Evolutionary conservation across 2,797 vertebrate genomes (phyloP).

Genomic region (Sebastes flavidus): DNA sequence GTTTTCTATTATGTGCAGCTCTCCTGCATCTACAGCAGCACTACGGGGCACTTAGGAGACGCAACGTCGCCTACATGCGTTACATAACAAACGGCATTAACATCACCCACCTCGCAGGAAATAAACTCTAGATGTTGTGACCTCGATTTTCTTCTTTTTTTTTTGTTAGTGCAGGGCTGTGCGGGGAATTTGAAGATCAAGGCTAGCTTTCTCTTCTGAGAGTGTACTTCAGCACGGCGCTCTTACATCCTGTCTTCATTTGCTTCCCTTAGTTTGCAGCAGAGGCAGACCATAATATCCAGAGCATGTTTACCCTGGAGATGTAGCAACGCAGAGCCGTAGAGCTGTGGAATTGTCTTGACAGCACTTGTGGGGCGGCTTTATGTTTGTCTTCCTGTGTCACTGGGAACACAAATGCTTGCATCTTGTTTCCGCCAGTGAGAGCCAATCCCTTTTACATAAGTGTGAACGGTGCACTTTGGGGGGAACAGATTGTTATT

Average conservation of each 20-base stretch:
- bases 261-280: slow-evolving; percentile 14
- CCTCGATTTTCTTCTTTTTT: slow-evolving; percentile 4
- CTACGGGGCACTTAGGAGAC: slow-evolving; percentile 3
- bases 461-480: slow-evolving; percentile 4
- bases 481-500: neutral
- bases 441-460: neutral
- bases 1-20: neutral
- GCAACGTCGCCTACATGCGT: slow-evolving; percentile 27
- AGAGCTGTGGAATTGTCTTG: slow-evolving; percentile 25
- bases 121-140: slow-evolving; percentile 13
- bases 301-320: slow-evolving; percentile 20
- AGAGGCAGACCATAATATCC: slow-evolving; percentile 1
- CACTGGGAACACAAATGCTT: neutral
- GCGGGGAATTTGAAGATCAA: slow-evolving; percentile 25
- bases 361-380: slow-evolving; percentile 22
- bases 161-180: neutral
- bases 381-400: slow-evolving; percentile 28
- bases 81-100: slow-evolving; percentile 40
- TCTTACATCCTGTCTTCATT: slow-evolving; percentile 12
- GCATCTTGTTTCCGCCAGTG: neutral
- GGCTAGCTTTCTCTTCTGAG: slow-evolving; percentile 1
- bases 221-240: neutral
- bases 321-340: neutral
- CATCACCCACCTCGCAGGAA: neutral
- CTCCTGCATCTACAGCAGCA: slow-evolving; percentile 18